Evolutionary conservation across 2,888 invertebrate genomes (phyloP).

Genomic region (Lasius platythorax): DNA sequence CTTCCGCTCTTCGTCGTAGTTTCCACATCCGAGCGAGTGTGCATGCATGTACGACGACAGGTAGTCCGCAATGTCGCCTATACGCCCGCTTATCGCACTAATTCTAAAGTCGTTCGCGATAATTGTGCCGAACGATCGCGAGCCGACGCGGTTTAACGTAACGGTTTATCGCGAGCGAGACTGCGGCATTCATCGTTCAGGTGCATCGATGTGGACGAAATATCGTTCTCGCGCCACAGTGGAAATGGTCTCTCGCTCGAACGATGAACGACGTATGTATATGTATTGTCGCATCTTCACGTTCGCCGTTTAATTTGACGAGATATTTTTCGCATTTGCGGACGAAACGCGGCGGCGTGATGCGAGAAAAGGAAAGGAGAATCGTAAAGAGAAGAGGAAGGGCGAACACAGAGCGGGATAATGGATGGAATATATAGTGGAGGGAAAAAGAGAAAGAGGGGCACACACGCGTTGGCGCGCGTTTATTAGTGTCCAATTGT

Average conservation of each 20-base stretch:
- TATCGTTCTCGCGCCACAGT: background rate
- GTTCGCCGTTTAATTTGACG: background rate
- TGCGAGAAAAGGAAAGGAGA: background rate
- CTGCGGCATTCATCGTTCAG: background rate
- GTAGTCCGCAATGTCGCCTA: conserved; percentile 66
- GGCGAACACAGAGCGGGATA: conserved; percentile 25
- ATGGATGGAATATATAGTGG: conserved; percentile 35
- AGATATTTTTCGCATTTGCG: background rate
- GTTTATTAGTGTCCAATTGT: conserved; percentile 85
- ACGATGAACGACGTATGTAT: background rate
- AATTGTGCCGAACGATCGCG: conserved; percentile 54
- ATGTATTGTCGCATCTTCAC: background rate
- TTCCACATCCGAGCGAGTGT: conserved; percentile 45
- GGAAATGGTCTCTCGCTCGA: background rate
- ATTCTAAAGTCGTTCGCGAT: conserved; percentile 75
- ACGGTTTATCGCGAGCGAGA: conserved; percentile 33
- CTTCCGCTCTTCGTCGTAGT: conserved; percentile 35
- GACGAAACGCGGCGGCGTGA: background rate
- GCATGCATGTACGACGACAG: conserved; percentile 66
- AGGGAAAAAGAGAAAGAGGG: conserved; percentile 11
- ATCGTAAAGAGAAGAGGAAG: conserved; percentile 13
- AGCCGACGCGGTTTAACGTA: conserved; percentile 56
- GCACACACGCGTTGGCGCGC: conserved; percentile 71
- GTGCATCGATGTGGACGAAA: conserved; percentile 8
- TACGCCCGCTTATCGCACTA: conserved; percentile 78